Base-by-base conservation (phyloP, 2,113 vertebrate genomes). In the Peromyscus leucopus region DNA sequence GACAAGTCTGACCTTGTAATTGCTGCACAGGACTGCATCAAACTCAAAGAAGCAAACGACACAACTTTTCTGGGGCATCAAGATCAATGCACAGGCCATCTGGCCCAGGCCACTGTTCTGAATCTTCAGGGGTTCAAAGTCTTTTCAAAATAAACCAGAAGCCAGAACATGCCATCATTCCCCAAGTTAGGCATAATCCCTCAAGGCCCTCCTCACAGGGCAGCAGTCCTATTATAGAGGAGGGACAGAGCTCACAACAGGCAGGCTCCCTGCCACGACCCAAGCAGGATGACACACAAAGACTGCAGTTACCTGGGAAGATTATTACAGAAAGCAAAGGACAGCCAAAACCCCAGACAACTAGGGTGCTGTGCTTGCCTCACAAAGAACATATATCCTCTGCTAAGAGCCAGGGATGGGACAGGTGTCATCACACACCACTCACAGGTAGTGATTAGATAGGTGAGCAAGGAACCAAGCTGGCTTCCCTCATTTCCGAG, bases 291-390 rank as follows among this genome's bases (percentile, higher is more conserved):
- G 15, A 55, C 7, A 12, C 55, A n/a, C 90, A 89, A 9, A 67
- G 59, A 89, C 90, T 74, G n/a, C 78, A 94, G 89, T 42, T 55
- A 69, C 39, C 31, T 7, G 17, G 84, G 16, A 57, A 96, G 93
- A 75, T 92, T 46, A 31, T 78, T 57, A 94, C 17, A 16, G 94
- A 48, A 24, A 39, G 59, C 59, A 42, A 59, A 59, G 72, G 42
- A 26, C 26, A 63, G 96, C 33, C 4, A 31, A 75, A 17, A 26
- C 6, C 31, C 7, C 46, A 51, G 28, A 61, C 71, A 39, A 26
- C 24, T 87, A 91, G 91, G 84, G 51, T 48, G 65, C 94, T 8
- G 2, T 42, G 65, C 39, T 24, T 15, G 31, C 42, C 89, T 82
- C 24, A 65, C 59, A 1, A 65, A 28, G 82, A 63, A 16, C 19